These are phyloP conservation scores for Gopherus flavomarginatus DNA, from an alignment of 2,113 vertebrate genomes.

Conservation along the genomic window DNA sequence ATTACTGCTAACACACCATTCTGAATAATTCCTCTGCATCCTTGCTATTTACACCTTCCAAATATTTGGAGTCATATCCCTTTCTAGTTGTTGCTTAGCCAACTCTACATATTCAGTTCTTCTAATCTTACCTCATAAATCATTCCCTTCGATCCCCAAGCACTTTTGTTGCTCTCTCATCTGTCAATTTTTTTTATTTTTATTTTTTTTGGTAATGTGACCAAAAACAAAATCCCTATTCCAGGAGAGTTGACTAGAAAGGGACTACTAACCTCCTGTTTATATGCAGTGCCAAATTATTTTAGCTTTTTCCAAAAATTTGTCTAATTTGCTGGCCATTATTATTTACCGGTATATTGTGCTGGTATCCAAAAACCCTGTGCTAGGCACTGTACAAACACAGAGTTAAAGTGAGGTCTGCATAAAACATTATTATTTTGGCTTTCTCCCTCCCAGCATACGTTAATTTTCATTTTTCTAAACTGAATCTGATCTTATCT, in stretches of 20 bases:
- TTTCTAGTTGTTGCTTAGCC: neutral
- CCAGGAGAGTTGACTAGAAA: neutral
- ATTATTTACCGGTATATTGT: neutral
- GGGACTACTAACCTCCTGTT: neutral
- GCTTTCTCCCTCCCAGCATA: neutral
- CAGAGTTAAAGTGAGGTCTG: neutral
- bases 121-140: neutral
- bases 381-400: neutral
- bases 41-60: neutral
- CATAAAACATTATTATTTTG: neutral
- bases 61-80: neutral
- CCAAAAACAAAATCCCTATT: neutral
- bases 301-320: neutral
- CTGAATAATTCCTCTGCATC: neutral
- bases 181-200: neutral
- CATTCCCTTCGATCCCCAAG: neutral
- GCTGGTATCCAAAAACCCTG: neutral
- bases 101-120: neutral
- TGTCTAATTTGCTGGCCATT: neutral
- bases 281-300: neutral
- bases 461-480: neutral
- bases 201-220: neutral
- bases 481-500: neutral
- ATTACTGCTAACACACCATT: neutral
- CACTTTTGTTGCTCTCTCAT: neutral